Evolutionary conservation across 2,113 vertebrate species (phyloP), one percentile per base, ranked within the genome.

Genomic region (Erpornis zantholeuca): DNA sequence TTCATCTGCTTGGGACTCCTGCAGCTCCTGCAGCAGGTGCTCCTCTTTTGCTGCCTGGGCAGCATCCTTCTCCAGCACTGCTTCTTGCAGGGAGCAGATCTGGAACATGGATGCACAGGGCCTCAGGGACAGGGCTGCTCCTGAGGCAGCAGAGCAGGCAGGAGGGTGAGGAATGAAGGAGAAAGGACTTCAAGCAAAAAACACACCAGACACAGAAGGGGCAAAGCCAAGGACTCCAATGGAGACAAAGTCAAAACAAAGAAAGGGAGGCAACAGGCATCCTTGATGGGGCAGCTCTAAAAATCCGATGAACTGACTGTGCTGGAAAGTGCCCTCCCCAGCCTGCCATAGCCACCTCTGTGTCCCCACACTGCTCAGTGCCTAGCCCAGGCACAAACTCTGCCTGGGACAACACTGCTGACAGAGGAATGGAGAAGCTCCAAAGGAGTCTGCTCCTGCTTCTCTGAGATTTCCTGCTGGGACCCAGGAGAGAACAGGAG

Each of bases 51-150:
- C 7, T 49, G 91, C 83, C 70, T 97, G 95, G 80, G 57, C 91
- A 65, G 97, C 93, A 25, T 98, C 97, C 76, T 97, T 97, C 77
- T 97, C 95, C 88, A 93, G 88, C 63, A 94, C 44, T 15, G 80
- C 88, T n/a, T 96, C 95, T 88, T 69, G 96, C 75, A 98, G 94
- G 5, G 94, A 73, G 52, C 87, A 75, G 21, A 97, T 56, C 98
- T 98, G 52, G 9, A 66, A 91, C 25, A 52, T 5, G 64, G 60
- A 91, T 50, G 47, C 25, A 72, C 31, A 54, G 16, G 53, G 25
- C n/a, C 38, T 91, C 59, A 77, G 59, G 25, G 38, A 59, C 13
- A 20, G 31, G 5, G 73, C 82, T 31, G 70, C 36, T n/a, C 7
- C 47, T 35, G 29, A 47, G 36, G 47, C 38, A 83, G 73, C 7